These are phyloP conservation scores for Hyaena hyaena DNA, from an alignment of 2,113 vertebrate genomes.

Conservation along the genomic window DNA sequence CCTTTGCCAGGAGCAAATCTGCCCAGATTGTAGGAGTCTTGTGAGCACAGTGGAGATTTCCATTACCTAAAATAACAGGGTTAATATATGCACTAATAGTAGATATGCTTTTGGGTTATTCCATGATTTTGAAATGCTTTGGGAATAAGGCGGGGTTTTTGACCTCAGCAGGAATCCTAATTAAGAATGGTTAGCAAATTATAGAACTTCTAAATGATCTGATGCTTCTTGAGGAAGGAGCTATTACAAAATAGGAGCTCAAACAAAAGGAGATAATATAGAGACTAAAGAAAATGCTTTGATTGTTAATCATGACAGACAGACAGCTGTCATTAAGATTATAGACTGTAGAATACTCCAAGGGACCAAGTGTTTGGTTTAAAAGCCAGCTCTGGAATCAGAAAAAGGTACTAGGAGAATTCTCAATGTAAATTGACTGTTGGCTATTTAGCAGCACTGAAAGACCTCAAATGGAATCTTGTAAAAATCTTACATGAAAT, in stretches of 20 bases:
- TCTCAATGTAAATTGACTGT: background rate
- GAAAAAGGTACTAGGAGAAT: background rate
- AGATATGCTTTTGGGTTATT: background rate
- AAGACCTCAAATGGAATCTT: background rate
- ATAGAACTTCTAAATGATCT: background rate
- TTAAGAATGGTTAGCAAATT: conserved; percentile 1
- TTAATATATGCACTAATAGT: background rate
- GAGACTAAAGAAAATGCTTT: background rate
- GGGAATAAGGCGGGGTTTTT: background rate
- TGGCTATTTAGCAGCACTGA: conserved; percentile 6
- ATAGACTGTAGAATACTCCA: background rate
- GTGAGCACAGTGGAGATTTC: background rate
- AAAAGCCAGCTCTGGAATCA: background rate
- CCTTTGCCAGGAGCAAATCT: background rate
- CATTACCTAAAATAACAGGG: background rate
- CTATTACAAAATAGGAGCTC: background rate
- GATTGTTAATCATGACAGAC: background rate
- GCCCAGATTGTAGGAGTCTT: background rate
- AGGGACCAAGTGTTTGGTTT: conserved; percentile 4
- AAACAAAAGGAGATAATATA: background rate
- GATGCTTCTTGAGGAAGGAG: background rate
- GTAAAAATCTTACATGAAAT: conserved; percentile 1
- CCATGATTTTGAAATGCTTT: conserved; percentile 16
- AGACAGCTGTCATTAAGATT: background rate
- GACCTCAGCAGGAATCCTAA: background rate